Base-by-base conservation (phyloP, 2,888 invertebrate genomes). In the Melolontha melolontha region DNA sequence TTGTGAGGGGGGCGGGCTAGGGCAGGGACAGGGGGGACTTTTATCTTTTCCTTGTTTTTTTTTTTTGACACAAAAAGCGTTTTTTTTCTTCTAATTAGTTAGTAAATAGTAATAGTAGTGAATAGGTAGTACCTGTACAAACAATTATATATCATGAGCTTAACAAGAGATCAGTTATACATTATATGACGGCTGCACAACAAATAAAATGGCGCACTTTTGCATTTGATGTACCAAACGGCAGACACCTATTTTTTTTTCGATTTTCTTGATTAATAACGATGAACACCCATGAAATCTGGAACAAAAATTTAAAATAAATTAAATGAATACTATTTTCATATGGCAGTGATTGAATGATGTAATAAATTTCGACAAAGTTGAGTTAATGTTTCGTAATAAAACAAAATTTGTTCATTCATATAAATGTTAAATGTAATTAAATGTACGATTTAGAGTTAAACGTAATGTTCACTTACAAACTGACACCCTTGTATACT, bases 101-200 rank as follows among this genome's bases (percentile, higher is more conserved):
- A 62, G 40, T 52, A 65, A 44, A 51, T 54, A 65, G 34, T 65
- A 42, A 44, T 54, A 54, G 65, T 64, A 68, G 54, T 44, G 44
- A 66, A 57, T 57, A 67, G n/a, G 59, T 68, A 63, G 68, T 68
- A 68, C 63, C 81, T 82, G 81, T 82, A 82, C 82, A 82, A 82
- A 82, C 81, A 81, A 80, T 79, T 78, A 79, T 77, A 54, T 54
- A 65, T 79, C 77, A 80, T 81, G 80, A 81, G 79, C 81, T 79
- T 81, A 81, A 82, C 80, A 82, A 81, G 82, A 82, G 82, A 82
- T 82, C 82, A 82, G 74, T 68, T 79, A 78, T 68, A 71, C 66
- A 66, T 8, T 34, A 34, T 50, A 66, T 66, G 57, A 66, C 50
- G 66, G 66, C 59, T 66, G 66, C 66, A 66, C 66, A 59, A 66